phyloP scores from a whole-genome alignment of 2,113 vertebrate species.

The Numida meleagris region DNA sequence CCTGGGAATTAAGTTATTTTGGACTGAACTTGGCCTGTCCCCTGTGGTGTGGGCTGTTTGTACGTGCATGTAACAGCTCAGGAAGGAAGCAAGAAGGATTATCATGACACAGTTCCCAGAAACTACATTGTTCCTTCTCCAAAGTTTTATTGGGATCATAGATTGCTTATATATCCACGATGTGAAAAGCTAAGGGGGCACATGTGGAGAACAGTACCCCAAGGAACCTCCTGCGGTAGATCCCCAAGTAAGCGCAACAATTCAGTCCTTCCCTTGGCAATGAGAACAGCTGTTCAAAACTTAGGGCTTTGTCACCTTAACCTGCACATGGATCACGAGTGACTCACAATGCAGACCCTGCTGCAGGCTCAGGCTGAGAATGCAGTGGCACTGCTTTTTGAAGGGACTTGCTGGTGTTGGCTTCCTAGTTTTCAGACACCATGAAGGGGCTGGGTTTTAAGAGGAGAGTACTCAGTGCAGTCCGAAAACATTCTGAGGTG shows the following conservation, averaged over 20 bases:
- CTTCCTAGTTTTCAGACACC: background rate
- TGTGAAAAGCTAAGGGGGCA: background rate
- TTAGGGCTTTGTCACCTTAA: background rate
- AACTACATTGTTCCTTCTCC: background rate
- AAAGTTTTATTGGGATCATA: background rate
- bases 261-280: background rate
- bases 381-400: background rate
- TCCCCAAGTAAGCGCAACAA: background rate
- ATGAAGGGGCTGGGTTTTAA: background rate
- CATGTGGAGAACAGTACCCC: background rate
- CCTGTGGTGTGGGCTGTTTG: accelerated
- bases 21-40: background rate
- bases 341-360: background rate
- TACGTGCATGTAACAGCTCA: background rate
- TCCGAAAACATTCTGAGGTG: background rate
- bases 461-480: background rate
- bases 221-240: background rate
- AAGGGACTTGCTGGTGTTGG: background rate
- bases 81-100: background rate
- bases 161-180: background rate
- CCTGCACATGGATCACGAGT: background rate
- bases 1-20: background rate
- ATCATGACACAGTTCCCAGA: background rate
- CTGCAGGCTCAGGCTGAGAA: background rate
- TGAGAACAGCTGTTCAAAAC: background rate